Evolutionary conservation across 2,888 invertebrate species (phyloP).

Genomic region (Netelia melanura): DNA sequence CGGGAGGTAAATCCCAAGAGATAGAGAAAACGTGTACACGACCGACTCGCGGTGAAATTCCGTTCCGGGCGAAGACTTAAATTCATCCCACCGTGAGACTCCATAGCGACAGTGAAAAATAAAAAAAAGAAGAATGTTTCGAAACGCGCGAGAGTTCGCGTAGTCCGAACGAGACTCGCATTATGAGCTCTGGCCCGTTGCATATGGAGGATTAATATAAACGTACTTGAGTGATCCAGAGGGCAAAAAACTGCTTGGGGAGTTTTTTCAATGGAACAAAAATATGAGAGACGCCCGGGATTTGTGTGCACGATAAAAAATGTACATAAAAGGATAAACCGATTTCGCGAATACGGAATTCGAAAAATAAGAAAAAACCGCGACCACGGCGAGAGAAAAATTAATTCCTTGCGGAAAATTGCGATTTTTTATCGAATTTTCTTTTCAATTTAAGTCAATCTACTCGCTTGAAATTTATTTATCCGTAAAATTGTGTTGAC

Average conservation of each 20-base stretch:
- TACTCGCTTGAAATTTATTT: too few relatives aligned
- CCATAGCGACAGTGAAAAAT: neutral
- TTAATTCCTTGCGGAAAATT: too few relatives aligned
- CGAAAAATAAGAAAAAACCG: neutral
- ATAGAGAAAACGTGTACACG: neutral
- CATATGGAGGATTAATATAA: neutral
- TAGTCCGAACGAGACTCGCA: neutral
- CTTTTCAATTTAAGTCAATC: too few relatives aligned
- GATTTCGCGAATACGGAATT: neutral
- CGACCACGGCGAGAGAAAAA: too few relatives aligned
- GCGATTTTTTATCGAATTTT: too few relatives aligned
- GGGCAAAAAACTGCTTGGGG: neutral
- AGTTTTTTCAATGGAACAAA: neutral
- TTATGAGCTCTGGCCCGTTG: neutral
- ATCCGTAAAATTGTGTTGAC: too few relatives aligned
- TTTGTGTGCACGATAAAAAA: neutral
- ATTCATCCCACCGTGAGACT: slow-evolving; percentile 16
- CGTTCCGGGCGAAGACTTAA: slow-evolving; percentile 32
- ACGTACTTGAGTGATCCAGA: neutral
- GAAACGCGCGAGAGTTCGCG: neutral
- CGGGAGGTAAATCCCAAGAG: slow-evolving; percentile 7
- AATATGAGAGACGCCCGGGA: neutral
- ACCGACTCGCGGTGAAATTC: slow-evolving; percentile 28
- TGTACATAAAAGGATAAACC: neutral
- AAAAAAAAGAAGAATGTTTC: neutral